A percentile compares a stretch with the other conserved stretches of the same genome.
Conservation (phyloP, 1,140 invertebrate species). For the Ooceraea biroi region DNA sequence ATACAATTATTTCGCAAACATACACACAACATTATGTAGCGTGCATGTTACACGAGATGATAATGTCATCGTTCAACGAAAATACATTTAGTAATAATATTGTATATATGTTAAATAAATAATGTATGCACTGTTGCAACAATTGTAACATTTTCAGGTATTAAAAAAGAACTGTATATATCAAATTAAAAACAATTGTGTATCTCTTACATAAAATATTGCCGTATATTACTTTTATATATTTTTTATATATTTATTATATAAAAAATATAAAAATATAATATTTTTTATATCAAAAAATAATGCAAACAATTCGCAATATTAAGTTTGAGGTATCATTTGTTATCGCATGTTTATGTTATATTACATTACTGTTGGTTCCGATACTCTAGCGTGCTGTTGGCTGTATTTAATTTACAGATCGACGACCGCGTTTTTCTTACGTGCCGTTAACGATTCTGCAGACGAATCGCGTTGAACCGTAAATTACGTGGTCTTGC, state of each 20-base stretch:
- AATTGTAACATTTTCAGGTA: not conserved
- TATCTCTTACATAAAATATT: not conserved
- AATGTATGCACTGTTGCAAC: not conserved
- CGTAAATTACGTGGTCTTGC: conserved; percentile 49
- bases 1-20: not conserved
- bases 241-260: not conserved
- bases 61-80: no score
- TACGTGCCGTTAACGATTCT: conserved; percentile 29
- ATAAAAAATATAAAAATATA: no score
- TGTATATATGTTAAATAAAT: not conserved
- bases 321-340: not conserved
- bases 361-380: not conserved
- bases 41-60: no score
- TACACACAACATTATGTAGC: not conserved
- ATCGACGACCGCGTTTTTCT: not conserved
- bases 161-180: not conserved
- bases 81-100: not conserved
- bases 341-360: not conserved
- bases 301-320: not conserved
- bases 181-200: not conserved
- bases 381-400: not conserved
- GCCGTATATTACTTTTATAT: not conserved
- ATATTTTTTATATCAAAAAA: not conserved
- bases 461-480: conserved; percentile 18
- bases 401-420: conserved; percentile 6